Conservation (phyloP, 2,888 invertebrate genomes). For the Homarus gammarus region DNA sequence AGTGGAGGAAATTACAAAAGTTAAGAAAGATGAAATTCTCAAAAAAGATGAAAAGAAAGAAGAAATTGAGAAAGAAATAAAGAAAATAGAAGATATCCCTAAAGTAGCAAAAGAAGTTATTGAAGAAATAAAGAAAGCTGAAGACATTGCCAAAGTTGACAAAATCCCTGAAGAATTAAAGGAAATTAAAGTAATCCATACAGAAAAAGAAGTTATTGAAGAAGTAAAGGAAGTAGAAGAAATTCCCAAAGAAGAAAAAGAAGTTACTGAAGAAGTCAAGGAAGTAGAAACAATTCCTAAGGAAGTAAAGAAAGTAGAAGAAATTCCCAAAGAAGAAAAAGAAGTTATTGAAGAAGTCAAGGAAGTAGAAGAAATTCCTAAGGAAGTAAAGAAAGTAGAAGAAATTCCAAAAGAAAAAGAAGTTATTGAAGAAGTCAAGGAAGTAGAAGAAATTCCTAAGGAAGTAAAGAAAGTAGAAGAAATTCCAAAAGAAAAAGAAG, state of each 20-base stretch:
- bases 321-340: background rate
- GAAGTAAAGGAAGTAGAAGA: slow-evolving; percentile 1
- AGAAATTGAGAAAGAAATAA: background rate
- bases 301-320: slow-evolving; percentile 12
- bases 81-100: background rate
- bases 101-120: background rate
- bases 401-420: background rate
- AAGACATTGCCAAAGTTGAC: slow-evolving; percentile 7
- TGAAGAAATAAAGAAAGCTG: background rate
- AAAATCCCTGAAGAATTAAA: background rate
- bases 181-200: slow-evolving; percentile 47
- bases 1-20: background rate
- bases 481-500: background rate
- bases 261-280: slow-evolving; percentile 28
- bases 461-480: slow-evolving; percentile 44
- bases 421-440: background rate
- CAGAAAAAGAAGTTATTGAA: background rate
- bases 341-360: background rate
- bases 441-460: background rate
- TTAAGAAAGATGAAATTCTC: background rate
- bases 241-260: slow-evolving; percentile 34
- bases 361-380: background rate
- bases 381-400: background rate
- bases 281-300: background rate
- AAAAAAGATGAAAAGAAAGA: slow-evolving; percentile 11